phyloP scores from a whole-genome alignment of 2,888 invertebrate species.

The Scrobipalpa atriplicella region DNA sequence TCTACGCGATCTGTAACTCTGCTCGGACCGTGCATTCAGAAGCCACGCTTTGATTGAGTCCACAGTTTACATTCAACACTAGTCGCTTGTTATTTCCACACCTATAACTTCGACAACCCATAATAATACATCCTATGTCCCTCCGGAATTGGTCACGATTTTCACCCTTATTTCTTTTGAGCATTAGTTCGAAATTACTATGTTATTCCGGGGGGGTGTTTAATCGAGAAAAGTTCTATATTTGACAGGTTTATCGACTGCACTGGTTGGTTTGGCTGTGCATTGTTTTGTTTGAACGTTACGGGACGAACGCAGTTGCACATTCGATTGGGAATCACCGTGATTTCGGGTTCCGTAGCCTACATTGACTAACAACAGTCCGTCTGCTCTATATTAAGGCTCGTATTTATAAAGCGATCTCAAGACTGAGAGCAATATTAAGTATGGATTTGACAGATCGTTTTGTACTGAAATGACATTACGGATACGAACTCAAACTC shows the following conservation, averaged over 20 bases:
- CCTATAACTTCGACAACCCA: slow-evolving; percentile 43
- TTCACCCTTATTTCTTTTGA: neutral
- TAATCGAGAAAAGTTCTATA: slow-evolving; percentile 1
- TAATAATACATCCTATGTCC: neutral
- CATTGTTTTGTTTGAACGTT: neutral
- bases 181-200: neutral
- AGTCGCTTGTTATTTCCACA: slow-evolving; percentile 58
- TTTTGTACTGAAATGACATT: too few species aligned
- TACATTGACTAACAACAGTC: too few species aligned
- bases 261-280: neutral
- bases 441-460: too few species aligned
- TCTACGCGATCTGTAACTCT: slow-evolving; percentile 7
- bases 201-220: neutral
- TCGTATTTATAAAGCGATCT: too few species aligned
- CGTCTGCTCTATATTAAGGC: too few species aligned
- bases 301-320: neutral
- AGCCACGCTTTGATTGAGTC: slow-evolving; percentile 56
- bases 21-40: slow-evolving; percentile 16
- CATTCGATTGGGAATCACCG: neutral
- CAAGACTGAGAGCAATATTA: too few species aligned
- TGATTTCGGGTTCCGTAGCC: neutral
- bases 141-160: neutral
- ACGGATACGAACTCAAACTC: too few species aligned
- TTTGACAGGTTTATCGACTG: slow-evolving; percentile 9
- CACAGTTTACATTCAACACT: slow-evolving; percentile 60